Evolutionary conservation across 2,888 invertebrate genomes (phyloP), one percentile per base, ranked within the genome.

Genomic region (Hirtodrosophila trivittata): DNA sequence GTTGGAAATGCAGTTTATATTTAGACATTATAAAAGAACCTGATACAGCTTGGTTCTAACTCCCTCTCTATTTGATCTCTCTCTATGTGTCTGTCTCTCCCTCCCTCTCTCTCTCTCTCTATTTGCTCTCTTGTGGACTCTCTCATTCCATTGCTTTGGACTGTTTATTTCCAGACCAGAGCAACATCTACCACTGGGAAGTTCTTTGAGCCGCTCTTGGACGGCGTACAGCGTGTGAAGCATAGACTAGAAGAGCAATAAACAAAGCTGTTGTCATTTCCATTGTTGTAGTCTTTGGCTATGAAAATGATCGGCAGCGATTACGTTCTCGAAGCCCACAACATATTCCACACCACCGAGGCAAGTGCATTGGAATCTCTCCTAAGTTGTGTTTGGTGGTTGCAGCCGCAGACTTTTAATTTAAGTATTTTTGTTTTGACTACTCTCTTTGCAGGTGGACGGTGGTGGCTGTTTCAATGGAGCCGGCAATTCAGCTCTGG

Each of bases 271-370:
- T 30, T 45, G n/a, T 21, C 35, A 47, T 35, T 28, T 38, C 32
- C 32, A 10, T 43, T 52, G 32, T 12, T 21, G 49, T 38, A 14
- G 30, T 55, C 45, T 45, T 52, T 43, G 80, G 81, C 70, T 86
- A 87, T 60, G 75, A 93, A 91, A 86, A 95, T 95, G 95, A 94
- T 95, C 72, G 94, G 95, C 49, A 94, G 94, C 88, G 97, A 97
- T 87, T 97, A 96, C 91, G 94, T 95, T 45, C 92, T 97, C 88
- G 97, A 97, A 89, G 92, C 97, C 76, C 94, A 95, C 85, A 97
- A 96, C 91, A 95, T 97, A 56, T 97, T 95, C 87, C 96, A 97
- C 90, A 96, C 96, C 26, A 96, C 96, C 60, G 95, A 96, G 93
- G 96, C 96, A 90, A 80, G 84, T 76, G 71, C 43, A 60, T 10